A percentile compares a stretch with the other conserved stretches of the same genome.
Evolutionary conservation across 2,888 invertebrate species (phyloP).

Genomic region (Athalia cordata): DNA sequence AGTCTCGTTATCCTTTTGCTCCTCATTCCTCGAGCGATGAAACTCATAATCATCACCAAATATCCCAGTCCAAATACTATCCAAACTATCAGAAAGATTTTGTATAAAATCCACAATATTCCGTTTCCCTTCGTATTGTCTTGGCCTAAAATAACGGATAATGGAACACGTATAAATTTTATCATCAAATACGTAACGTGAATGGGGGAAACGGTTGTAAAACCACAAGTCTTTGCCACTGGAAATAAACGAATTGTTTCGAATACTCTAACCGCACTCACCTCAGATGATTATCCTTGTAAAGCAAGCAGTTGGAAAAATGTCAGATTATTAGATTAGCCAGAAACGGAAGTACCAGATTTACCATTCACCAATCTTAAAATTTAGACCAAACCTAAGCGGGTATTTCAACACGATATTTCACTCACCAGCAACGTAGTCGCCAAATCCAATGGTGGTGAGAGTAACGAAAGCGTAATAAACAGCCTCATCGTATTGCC

Average conservation of each 20-base stretch:
- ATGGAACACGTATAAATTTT: too few species aligned
- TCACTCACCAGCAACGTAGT: constrained; percentile 87
- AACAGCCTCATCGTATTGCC: constrained; percentile 89
- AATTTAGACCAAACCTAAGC: background rate
- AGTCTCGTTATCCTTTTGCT: constrained; percentile 84
- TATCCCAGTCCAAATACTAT: constrained; percentile 94
- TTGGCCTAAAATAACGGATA: constrained; percentile 60
- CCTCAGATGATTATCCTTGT: constrained; percentile 29
- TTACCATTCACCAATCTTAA: background rate
- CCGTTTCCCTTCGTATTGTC: constrained; percentile 75
- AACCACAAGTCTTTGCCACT: background rate
- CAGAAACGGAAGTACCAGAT: background rate
- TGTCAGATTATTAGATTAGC: constrained; percentile 42
- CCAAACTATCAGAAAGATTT: constrained; percentile 90
- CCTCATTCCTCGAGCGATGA: constrained; percentile 85
- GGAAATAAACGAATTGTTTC: background rate
- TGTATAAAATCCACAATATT: constrained; percentile 81
- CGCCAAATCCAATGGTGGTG: constrained; percentile 95
- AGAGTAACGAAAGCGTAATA: constrained; percentile 92
- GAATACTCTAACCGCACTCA: constrained; percentile 56
- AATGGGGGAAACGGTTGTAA: background rate
- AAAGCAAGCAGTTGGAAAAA: constrained; percentile 74
- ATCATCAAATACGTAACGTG: background rate
- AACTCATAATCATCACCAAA: constrained; percentile 91
- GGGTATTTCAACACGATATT: background rate